phyloP scores from a whole-genome alignment of 1,140 invertebrate genomes.

The Dinothrombium tinctorium region DNA sequence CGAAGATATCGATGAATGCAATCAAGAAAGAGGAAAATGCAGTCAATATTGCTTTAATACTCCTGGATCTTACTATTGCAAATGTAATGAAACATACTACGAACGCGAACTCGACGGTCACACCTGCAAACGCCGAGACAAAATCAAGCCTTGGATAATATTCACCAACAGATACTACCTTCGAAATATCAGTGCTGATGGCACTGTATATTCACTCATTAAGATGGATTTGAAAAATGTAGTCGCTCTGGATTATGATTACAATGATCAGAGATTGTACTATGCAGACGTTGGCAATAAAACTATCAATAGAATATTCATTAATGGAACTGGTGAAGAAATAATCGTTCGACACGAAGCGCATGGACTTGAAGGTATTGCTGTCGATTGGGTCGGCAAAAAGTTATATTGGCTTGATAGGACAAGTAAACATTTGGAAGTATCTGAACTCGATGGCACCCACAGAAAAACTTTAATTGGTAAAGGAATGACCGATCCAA shows the following conservation, averaged over 20 bases:
- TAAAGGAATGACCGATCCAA: constrained; percentile 57
- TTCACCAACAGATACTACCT: constrained; percentile 98
- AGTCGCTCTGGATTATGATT: constrained; percentile 82
- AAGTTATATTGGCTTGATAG: constrained; percentile 96
- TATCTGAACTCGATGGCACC: constrained; percentile 69
- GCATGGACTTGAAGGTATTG: constrained; percentile 76
- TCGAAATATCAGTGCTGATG: constrained; percentile 77
- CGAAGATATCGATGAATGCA: constrained; percentile 74
- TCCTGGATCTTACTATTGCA: constrained; percentile 81
- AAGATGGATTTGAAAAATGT: constrained; percentile 90
- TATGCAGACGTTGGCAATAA: constrained; percentile 86
- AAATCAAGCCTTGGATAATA: constrained; percentile 54
- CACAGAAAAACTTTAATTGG: constrained; percentile 62
- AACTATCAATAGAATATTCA: constrained; percentile 41
- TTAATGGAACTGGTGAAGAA: constrained; percentile 32
- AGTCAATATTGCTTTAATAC: constrained; percentile 88
- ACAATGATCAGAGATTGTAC: constrained; percentile 54
- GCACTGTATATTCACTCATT: constrained; percentile 53
- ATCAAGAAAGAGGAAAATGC: constrained; percentile 64
- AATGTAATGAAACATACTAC: constrained; percentile 81
- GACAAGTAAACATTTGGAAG: constrained; percentile 76
- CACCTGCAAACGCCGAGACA: constrained; percentile 66
- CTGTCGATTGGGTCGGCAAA: constrained; percentile 83
- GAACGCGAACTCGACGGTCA: constrained; percentile 56
- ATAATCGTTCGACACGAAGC: constrained; percentile 74